A percentile compares a stretch with the other conserved stretches of the same genome.
Evolutionary conservation across 2,888 invertebrate genomes (phyloP).

Genomic region (Lasioglossum leucozonium): DNA sequence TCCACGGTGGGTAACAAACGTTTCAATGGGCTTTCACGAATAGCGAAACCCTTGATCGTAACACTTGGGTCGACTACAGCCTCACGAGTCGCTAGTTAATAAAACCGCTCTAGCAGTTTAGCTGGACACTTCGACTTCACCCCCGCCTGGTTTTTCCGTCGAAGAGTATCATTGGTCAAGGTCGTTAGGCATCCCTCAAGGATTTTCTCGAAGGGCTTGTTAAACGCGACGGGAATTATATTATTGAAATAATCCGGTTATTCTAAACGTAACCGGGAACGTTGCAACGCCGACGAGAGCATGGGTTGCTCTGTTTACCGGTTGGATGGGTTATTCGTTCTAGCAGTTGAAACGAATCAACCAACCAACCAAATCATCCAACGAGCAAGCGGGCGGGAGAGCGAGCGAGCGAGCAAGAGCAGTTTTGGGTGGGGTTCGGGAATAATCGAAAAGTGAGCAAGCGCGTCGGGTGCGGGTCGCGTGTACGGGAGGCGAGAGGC

Average conservation of each 20-base stretch:
- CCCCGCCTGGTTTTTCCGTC: no score
- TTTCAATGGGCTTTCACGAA: background rate
- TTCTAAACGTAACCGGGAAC: background rate
- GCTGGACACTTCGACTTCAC: no score
- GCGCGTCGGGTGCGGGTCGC: slow-evolving; percentile 22
- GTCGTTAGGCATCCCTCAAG: background rate
- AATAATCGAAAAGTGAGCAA: slow-evolving; percentile 53
- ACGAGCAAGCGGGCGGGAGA: background rate
- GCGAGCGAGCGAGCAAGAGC: background rate
- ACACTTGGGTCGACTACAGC: no score
- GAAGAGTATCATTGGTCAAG: background rate
- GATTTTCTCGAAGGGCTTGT: background rate
- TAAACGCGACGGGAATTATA: no score
- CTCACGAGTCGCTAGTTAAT: no score
- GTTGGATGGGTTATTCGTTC: background rate
- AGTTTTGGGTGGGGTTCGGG: slow-evolving; percentile 55
- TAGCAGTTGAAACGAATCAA: background rate
- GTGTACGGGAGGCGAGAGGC: background rate
- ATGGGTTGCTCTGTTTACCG: background rate
- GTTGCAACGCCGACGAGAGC: background rate
- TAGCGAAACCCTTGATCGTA: background rate
- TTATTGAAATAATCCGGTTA: background rate
- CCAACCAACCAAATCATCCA: background rate
- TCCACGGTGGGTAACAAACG: no score
- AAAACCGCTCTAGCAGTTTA: no score